Evolutionary conservation across 1,140 invertebrate genomes (phyloP), one percentile per base, ranked within the genome.

Genomic region (Drosophila dunni): DNA sequence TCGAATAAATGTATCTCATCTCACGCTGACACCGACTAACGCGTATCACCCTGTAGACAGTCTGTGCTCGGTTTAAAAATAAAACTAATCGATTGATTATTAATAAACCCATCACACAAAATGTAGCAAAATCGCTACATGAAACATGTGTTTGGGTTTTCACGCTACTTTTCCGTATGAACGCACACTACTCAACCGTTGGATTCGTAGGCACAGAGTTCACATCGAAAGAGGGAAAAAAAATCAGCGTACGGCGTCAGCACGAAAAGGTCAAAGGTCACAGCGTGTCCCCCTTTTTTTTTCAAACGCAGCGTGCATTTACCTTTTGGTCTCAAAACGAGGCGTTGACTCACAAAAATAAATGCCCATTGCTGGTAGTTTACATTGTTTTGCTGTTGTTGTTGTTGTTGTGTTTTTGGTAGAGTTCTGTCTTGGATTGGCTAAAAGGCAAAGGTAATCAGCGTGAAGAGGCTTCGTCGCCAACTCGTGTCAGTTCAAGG

Each of bases 201-300:
- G 50, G 24, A 29, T 51, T 33, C n/a, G 24, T 33, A 29, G 56
- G n/a, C 15, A 50, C 10, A 50, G 15, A 56, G 36, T 56, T 15
- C 53, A 42, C 11, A 10, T 29, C 10, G 11, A 17, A 7, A 20
- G 17, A 20, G 17, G 17, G 2, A 20, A 9, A 61, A 62, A 78
- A 53, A 44, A 69, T 68, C 73, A 64, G 63, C 75, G 53, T 63
- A 46, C 48, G 45, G 40, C 15, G 44, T 7, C 48, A 36, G 53
- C 75, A 78, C 74, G 62, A 66, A 84, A 88, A 88, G 83, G 83
- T 89, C 83, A 88, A 88, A 84, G 83, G 66, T 88, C 82, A 6
- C 24, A 5, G 70, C 36, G 13, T 42, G 3, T 46, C 64, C 54
- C 66, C 56, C 65, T 61, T 61, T 50, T 29, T 24, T 29, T 29